Base-by-base conservation (phyloP, 2,797 vertebrate species). In the Anolis apletophallus region DNA sequence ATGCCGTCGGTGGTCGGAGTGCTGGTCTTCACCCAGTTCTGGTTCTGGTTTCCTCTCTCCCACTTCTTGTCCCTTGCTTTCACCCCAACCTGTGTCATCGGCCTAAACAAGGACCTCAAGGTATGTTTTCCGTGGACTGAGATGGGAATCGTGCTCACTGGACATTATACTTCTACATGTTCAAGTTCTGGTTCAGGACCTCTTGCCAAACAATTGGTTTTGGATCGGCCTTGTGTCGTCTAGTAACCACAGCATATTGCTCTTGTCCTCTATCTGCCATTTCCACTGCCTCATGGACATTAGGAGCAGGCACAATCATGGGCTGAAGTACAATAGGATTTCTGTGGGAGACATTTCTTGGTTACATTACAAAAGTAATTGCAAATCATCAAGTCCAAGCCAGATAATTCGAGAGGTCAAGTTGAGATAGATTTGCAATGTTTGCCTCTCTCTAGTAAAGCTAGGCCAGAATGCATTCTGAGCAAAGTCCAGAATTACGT, bases 81-180 rank as follows among this genome's bases (percentile, higher is more conserved):
- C 93, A 99, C 98, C 14, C 99, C 99, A 57, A 99, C 99, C 2
- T 98, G 98, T 91, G 99, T 99, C 93, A 99, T 99, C 52, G 97
- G 98, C 91, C 98, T 99, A 91, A 99, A 99, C 97, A 99, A 99
- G 93, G 99, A 99, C 95, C 97, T 99, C 81, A 99, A 99, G 98
- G 99, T 99, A 97, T 0, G 91, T 93, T 40, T 73, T 0, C 0
- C 16, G 2, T 2, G 29, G 71, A 23, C 29, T n/a, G 5, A 21
- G 14, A 9, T 64, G 61, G 2, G 26, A 11, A 10, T 29, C 23
- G 4, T 64, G 23, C 0, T 64, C 23, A 64, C 26, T 64, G 61
- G 61, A 11, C 26, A 29, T 8, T 7, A 10, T 14, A 7, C 13
- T 7, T 46, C 3, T 73, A 72, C 88, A 46, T 74, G 36, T 36